Evolutionary conservation across 2,888 invertebrate genomes (phyloP).

Genomic region (Tillus elongatus): DNA sequence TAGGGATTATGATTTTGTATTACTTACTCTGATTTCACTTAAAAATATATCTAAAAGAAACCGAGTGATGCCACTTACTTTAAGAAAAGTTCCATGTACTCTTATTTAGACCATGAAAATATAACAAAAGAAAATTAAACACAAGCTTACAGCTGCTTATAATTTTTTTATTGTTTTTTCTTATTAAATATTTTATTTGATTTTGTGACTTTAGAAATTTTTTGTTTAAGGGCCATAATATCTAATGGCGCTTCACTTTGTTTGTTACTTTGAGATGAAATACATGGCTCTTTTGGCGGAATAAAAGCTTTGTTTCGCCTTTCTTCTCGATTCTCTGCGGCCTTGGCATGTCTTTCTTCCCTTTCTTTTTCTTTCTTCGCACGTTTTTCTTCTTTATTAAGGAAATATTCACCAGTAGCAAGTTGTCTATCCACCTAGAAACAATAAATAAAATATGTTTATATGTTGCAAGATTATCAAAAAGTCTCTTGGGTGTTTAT

Average conservation of each 20-base stretch:
- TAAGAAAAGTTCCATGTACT: too few relatives aligned
- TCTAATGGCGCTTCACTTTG: slow-evolving; percentile 47
- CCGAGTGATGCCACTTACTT: too few relatives aligned
- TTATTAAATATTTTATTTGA: slow-evolving; percentile 36
- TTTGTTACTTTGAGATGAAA: slow-evolving; percentile 25
- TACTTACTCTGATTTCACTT: too few relatives aligned
- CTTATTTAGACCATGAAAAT: too few relatives aligned
- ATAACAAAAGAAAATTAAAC: too few relatives aligned
- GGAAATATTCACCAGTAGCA: slow-evolving; percentile 95
- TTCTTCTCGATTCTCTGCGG: slow-evolving; percentile 63
- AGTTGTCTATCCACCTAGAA: slow-evolving; percentile 72
- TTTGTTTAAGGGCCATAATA: slow-evolving; percentile 63
- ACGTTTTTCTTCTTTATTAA: slow-evolving; percentile 72
- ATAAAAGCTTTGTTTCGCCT: slow-evolving; percentile 71
- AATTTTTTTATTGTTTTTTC: slow-evolving; percentile 8
- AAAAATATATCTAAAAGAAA: too few relatives aligned
- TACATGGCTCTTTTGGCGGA: slow-evolving; percentile 60
- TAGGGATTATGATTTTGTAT: too few relatives aligned
- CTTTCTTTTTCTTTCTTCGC: slow-evolving; percentile 64
- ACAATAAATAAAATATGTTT: slow-evolving; percentile 10
- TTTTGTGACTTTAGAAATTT: slow-evolving; percentile 60
- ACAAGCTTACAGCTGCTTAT: too few relatives aligned
- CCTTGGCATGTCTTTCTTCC: slow-evolving; percentile 67
- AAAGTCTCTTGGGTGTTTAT: too few relatives aligned
- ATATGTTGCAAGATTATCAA: too few relatives aligned